Evolutionary conservation across 2,797 vertebrate species (phyloP), one percentile per base, ranked within the genome.

Genomic region (Chiloscyllium punctatum): DNA sequence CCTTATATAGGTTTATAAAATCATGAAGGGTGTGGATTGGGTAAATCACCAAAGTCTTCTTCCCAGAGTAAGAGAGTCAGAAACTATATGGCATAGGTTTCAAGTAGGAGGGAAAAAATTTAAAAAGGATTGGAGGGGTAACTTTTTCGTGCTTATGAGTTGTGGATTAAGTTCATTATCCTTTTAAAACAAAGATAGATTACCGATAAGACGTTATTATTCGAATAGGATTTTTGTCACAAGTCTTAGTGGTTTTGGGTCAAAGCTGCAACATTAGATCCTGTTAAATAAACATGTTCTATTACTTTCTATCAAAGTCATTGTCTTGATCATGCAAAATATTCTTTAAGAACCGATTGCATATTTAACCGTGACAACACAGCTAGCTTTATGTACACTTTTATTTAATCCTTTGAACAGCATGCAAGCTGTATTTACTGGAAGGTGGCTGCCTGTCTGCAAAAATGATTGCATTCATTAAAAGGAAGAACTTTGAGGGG

Each of bases 341-440:
- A 90, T 66, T 1, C 0, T 90, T 66, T 66, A 91, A 33, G 33
- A 66, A n/a, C 33, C 23, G 23, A 92, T 69, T 21, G 48, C 82
- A 92, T 25, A 23, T 92, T 42, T 37, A 8, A n/a, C 23, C 25
- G 0, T 92, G 66, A 92, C 68, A 92, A 69, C 90, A 92, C 90
- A 92, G 90, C 90, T 68, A 68, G 9, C n/a, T 92, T 69, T 69
- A 66, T 92, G 4, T 92, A 69, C 23, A 23, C 25, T 69, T 92
- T 68, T 69, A 92, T 69, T 37, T 68, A 69, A 42, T 42, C 90
- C 66, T 92, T 92, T 92, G 62, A 92, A 69, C 90, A 69, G 42
- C 62, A 92, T n/a, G 8, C 62, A 69, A 69, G 90, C 66, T 92
- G 90, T 92, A 42, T 92, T 92, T 92, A 92, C 62, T 23, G 42